Evolutionary conservation across 2,113 vertebrate species (phyloP).

Genomic region (Psophia crepitans): DNA sequence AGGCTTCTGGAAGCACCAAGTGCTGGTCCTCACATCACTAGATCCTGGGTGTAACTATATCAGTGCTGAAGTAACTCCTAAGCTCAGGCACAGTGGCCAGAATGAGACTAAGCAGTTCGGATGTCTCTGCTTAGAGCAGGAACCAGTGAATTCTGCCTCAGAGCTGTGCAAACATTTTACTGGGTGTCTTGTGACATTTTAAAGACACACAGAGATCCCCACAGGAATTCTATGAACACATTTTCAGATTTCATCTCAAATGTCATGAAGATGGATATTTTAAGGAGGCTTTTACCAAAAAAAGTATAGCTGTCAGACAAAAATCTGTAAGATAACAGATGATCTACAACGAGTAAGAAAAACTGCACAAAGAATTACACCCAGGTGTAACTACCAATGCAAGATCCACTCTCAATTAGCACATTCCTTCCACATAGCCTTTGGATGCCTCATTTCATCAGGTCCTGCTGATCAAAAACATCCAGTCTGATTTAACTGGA

Average conservation of each 20-base stretch:
- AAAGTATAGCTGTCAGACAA: not conserved
- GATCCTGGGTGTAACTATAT: not conserved
- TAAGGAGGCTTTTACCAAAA: not conserved
- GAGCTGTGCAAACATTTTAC: not conserved
- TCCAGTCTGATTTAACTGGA: not conserved
- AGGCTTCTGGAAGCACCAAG: not conserved
- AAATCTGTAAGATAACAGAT: not conserved
- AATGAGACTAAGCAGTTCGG: not conserved
- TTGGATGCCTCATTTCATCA: not conserved
- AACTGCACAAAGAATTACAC: not conserved
- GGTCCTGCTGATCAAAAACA: not conserved
- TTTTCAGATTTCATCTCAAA: not conserved
- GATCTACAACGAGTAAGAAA: not conserved
- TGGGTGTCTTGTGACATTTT: not conserved
- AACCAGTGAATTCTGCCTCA: not conserved
- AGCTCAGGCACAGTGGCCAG: not conserved
- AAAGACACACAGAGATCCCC: not conserved
- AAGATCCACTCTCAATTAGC: not conserved
- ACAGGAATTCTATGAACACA: not conserved
- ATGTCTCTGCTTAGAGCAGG: not conserved
- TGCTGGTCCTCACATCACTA: not conserved
- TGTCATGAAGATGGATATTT: not conserved
- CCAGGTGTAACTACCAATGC: not conserved
- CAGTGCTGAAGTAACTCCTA: not conserved
- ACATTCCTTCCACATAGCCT: not conserved